phyloP scores from a whole-genome alignment of 2,888 invertebrate species.

The Eristalinus aeneus region DNA sequence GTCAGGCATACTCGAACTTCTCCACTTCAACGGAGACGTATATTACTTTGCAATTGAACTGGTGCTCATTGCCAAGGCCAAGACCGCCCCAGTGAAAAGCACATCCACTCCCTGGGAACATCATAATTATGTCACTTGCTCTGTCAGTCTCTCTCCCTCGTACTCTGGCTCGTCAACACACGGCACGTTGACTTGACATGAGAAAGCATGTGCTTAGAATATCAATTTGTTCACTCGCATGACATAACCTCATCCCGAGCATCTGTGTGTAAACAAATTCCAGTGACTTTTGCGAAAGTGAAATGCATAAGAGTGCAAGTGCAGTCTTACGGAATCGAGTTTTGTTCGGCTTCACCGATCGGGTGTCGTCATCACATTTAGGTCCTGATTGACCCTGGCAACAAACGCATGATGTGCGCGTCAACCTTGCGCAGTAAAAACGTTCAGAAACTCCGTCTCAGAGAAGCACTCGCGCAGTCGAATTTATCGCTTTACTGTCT shows the following conservation, averaged over 20 bases:
- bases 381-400: background rate
- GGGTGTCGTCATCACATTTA: background rate
- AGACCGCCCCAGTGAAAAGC: too few relatives aligned
- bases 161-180: background rate
- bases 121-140: background rate
- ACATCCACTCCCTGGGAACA: background rate
- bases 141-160: background rate
- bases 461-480: background rate
- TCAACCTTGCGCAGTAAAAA: background rate
- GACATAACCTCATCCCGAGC: background rate
- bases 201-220: background rate
- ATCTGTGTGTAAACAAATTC: background rate
- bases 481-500: background rate
- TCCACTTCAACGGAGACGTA: background rate
- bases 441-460: background rate
- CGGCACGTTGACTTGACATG: background rate
- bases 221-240: background rate
- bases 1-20: constrained; percentile 24
- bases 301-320: background rate
- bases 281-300: background rate
- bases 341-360: background rate
- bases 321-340: background rate
- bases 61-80: constrained; percentile 50
- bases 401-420: background rate
- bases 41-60: constrained; percentile 29